phyloP scores from a whole-genome alignment of 2,113 vertebrate species.

The Corythaeola cristata region DNA sequence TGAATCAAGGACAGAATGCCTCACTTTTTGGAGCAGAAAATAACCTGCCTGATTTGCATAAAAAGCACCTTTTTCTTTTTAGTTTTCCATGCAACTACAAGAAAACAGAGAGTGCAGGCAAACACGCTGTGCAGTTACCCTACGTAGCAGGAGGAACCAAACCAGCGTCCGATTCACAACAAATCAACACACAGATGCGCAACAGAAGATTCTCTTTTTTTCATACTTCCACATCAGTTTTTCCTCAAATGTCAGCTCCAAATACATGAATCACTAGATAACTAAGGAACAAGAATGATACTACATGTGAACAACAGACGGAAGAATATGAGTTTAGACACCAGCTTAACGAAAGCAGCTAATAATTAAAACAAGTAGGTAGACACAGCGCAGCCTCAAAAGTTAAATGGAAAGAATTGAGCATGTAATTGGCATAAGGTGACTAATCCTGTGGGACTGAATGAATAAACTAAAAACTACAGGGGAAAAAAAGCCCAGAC shows the following conservation, averaged over 20 bases:
- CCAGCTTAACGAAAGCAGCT: not conserved
- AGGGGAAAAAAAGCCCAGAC: not conserved
- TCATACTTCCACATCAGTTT: not conserved
- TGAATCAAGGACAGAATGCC: not conserved
- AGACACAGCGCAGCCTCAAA: not conserved
- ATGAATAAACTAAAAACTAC: not conserved
- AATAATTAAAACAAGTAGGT: not conserved
- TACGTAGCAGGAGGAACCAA: fast-evolving
- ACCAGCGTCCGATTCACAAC: not conserved
- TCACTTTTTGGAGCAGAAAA: not conserved
- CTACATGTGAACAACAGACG: fast-evolving
- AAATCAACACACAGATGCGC: not conserved
- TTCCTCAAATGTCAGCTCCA: not conserved
- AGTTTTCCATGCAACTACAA: not conserved
- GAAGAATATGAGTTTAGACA: not conserved
- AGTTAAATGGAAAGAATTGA: not conserved
- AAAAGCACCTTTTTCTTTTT: not conserved
- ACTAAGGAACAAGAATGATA: not conserved
- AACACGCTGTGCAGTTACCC: fast-evolving
- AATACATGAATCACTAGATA: fast-evolving
- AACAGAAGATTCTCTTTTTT: not conserved
- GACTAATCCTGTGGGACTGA: no score
- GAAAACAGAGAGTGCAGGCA: not conserved
- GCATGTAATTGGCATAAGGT: no score
- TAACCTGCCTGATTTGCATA: not conserved